Conservation (phyloP, 2,888 invertebrate species). For the Dichetophora obliterata region DNA sequence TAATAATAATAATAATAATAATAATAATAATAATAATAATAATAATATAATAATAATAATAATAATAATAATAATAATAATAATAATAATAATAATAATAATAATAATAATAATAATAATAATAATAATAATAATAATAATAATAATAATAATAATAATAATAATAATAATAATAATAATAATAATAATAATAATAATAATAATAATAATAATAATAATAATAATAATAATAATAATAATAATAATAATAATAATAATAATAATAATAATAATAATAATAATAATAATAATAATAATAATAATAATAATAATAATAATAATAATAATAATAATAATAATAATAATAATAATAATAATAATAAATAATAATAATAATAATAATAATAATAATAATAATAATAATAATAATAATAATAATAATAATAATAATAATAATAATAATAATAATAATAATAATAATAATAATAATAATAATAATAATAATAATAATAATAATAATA, state of each 20-base stretch:
- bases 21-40: slow-evolving; percentile 1
- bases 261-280: slow-evolving; percentile 4
- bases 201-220: slow-evolving; percentile 1
- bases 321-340: too few relatives aligned
- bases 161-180: slow-evolving; percentile 1
- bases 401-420: too few relatives aligned
- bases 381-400: too few relatives aligned
- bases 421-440: too few relatives aligned
- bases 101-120: slow-evolving; percentile 1
- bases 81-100: slow-evolving; percentile 4
- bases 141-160: slow-evolving; percentile 1
- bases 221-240: slow-evolving; percentile 1
- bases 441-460: too few relatives aligned
- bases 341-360: too few relatives aligned
- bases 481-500: too few relatives aligned
- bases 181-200: slow-evolving; percentile 4
- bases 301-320: slow-evolving; percentile 4
- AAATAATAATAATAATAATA: too few relatives aligned
- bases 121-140: slow-evolving; percentile 4
- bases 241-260: slow-evolving; percentile 1
- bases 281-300: slow-evolving; percentile 4
- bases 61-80: slow-evolving; percentile 1
- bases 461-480: too few relatives aligned
- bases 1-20: slow-evolving; percentile 4
- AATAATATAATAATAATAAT: slow-evolving; percentile 4